Evolutionary conservation across 2,888 invertebrate genomes (phyloP).

Genomic region (Cheilosia grossa): DNA sequence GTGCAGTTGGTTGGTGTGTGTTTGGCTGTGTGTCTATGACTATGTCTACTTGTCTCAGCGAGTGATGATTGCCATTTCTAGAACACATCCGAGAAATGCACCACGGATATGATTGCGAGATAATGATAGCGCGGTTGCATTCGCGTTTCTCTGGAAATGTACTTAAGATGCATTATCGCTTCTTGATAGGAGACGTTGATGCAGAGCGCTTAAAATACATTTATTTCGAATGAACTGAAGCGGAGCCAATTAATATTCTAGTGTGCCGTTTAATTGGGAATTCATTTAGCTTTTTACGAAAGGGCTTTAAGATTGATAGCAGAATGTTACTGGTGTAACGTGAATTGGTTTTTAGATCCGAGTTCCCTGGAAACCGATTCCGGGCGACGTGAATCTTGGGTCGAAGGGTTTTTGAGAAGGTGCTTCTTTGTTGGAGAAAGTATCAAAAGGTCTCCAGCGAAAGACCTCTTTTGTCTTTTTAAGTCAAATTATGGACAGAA

Average conservation of each 20-base stretch:
- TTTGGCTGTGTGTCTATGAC: too few species aligned
- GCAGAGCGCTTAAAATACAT: constrained; percentile 1
- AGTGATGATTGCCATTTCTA: constrained; percentile 64
- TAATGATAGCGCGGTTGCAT: constrained; percentile 18
- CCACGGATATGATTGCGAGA: constrained; percentile 39
- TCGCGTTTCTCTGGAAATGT: constrained; percentile 28
- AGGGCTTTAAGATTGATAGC: too few species aligned
- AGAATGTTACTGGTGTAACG: too few species aligned
- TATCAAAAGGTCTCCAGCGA: too few species aligned
- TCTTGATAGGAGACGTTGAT: constrained; percentile 19
- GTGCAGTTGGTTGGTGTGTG: constrained; percentile 19
- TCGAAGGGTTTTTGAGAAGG: too few species aligned
- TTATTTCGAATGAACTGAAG: not conserved
- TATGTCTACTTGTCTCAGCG: constrained; percentile 16
- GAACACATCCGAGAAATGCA: constrained; percentile 50
- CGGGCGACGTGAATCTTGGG: too few species aligned
- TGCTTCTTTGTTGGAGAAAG: too few species aligned
- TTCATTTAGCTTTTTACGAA: not conserved
- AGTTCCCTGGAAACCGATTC: not conserved
- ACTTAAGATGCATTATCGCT: constrained; percentile 46
- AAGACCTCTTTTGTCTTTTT: too few species aligned
- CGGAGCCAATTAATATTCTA: constrained; percentile 1
- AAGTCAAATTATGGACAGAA: too few species aligned
- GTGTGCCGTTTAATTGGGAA: constrained; percentile 3
- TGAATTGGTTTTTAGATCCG: too few species aligned